phyloP scores from a whole-genome alignment of 2,888 invertebrate species.

The Lissonota sp. region DNA sequence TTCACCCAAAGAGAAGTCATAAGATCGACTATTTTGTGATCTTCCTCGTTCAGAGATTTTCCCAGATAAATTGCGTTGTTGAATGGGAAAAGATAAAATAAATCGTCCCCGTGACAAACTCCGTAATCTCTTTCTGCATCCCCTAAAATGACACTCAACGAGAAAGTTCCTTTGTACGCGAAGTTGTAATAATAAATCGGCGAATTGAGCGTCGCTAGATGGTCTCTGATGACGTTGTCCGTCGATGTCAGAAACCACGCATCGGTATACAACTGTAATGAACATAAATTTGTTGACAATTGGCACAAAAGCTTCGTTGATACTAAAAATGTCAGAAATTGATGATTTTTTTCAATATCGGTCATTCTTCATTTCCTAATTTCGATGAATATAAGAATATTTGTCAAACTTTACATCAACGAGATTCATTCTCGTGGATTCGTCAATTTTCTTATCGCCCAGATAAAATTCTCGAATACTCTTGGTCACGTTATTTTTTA shows the following conservation, averaged over 20 bases:
- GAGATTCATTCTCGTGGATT: conserved; percentile 84
- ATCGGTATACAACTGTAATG: conserved; percentile 88
- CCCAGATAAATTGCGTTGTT: conserved; percentile 86
- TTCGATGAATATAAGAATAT: not conserved
- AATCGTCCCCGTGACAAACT: conserved; percentile 92
- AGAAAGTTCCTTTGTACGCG: conserved; percentile 87
- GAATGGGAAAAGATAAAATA: conserved; percentile 92
- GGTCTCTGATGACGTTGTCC: conserved; percentile 87
- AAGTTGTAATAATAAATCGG: conserved; percentile 89
- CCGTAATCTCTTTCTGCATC: conserved; percentile 88
- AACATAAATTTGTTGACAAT: not conserved
- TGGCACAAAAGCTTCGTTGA: not conserved
- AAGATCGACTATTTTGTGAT: conserved; percentile 86
- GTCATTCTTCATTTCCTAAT: not conserved
- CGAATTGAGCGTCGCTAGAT: conserved; percentile 81
- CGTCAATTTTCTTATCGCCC: conserved; percentile 83
- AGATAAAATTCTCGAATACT: conserved; percentile 86
- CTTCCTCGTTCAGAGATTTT: conserved; percentile 85
- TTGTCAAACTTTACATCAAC: conserved; percentile 85
- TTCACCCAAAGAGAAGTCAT: conserved; percentile 90
- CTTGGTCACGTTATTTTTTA: conserved; percentile 83
- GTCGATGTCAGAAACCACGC: conserved; percentile 89
- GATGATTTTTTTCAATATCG: not conserved
- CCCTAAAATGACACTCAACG: conserved; percentile 90
- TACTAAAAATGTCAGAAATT: no score